Evolutionary conservation across 2,113 vertebrate genomes (phyloP).

Genomic region (Elgaria multicarinata): DNA sequence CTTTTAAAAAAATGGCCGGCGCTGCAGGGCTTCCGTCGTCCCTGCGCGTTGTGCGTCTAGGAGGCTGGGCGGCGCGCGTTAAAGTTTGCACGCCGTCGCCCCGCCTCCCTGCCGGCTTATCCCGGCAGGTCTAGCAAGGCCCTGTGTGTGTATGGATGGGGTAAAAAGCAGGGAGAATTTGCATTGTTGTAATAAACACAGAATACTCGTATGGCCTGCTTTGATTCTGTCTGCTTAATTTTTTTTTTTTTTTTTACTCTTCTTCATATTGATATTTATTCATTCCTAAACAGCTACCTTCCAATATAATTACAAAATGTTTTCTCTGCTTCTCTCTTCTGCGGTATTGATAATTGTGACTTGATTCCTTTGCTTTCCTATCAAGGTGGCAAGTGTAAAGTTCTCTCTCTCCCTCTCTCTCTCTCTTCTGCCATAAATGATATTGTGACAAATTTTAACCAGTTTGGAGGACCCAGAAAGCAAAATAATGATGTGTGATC

Average conservation of each 20-base stretch:
- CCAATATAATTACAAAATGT: not conserved
- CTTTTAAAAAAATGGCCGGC: too few relatives aligned
- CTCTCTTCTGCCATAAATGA: not conserved
- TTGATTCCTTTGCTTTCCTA: not conserved
- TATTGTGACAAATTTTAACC: constrained; percentile 6
- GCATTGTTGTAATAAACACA: not conserved
- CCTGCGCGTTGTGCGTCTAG: too few relatives aligned
- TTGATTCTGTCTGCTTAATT: not conserved
- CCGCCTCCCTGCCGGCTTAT: too few relatives aligned
- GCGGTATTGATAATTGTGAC: not conserved
- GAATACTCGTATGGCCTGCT: not conserved
- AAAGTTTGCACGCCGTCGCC: too few relatives aligned
- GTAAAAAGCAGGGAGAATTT: not conserved
- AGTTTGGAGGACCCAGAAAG: not conserved
- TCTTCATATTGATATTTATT: accelerated
- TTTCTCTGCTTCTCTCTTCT: not conserved
- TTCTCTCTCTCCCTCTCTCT: not conserved
- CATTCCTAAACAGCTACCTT: not conserved
- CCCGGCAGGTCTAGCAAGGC: too few relatives aligned
- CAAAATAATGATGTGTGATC: constrained; percentile 28
- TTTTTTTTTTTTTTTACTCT: too few relatives aligned
- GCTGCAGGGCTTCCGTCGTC: too few relatives aligned
- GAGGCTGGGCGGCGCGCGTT: too few relatives aligned
- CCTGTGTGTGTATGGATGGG: not conserved
- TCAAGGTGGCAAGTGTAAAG: not conserved